Base-by-base conservation (phyloP, 2,113 vertebrate genomes). In the Nicator chloris region DNA sequence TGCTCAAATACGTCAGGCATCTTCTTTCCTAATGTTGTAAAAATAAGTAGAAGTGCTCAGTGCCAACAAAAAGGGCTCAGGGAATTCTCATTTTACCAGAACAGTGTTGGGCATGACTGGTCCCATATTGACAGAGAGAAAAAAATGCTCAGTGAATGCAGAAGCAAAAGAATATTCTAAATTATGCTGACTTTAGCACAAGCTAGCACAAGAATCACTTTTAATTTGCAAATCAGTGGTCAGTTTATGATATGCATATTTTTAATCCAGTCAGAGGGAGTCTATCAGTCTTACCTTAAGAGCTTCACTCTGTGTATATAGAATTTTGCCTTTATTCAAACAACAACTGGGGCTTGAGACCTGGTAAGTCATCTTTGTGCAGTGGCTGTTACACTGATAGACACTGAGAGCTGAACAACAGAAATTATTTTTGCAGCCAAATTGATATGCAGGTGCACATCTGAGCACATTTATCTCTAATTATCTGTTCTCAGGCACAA, bases 381-480 rank as follows among this genome's bases (percentile, higher is more conserved):
- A 69, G 44, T 44, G 53, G 63, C 15, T 76, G 13, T 76, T 73
- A 69, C 70, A 51, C 26, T 71, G 64, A 81, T 1, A 86, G 35
- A 91, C 82, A 71, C 22, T 28, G 40, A 59, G n/a, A 92, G 82
- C 44, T 42, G 40, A 94, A 92, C 15, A 92, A 66, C 81, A 84
- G 49, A 92, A 82, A 69, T 80, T 59, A 45, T 53, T 92, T 90
- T 79, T 81, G 82, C 47, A 86, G 86, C 72, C 92, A 93, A 95
- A 91, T 75, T 90, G 83, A 84, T 51, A 78, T 75, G 51, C 80
- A 90, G 82, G 88, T 86, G 80, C 88, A 93, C 66, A 92, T 93
- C 75, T 88, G 86, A 94, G 71, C 85, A 93, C 72, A 57, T 93
- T 92, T 92, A 44, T 49, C 88, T 75, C 76, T 84, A 86, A 94